Base-by-base conservation (phyloP, 2,888 invertebrate genomes). In the Callimorpha dominula region DNA sequence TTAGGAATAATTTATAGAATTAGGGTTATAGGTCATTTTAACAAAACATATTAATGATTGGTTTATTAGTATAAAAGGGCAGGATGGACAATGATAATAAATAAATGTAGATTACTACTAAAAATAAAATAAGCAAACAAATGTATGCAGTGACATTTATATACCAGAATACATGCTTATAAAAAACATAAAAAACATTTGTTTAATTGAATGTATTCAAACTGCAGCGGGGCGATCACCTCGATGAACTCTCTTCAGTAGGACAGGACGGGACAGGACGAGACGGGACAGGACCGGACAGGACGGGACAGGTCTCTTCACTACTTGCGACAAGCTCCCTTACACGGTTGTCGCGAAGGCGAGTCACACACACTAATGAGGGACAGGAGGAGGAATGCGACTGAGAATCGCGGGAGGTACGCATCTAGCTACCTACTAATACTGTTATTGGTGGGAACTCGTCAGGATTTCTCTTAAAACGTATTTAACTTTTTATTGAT, bases 111-210 rank as follows among this genome's bases (percentile, higher is more conserved):
- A 20, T 46, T 20, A 20, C 15, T 31, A 7, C 31, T 31, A 65
- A 49, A 49, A 49, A 54, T 43, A 54, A 67, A 67, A 54, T 66
- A 40, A 52, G 3, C n/a, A 42, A 65, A 20, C 42, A 42, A 67
- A 52, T 14, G 52, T 54, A 17, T 65, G 8, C n/a, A 54, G n/a
- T 60, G 12, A 54, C n/a, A 42, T 67, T 52, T 54, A 67, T 67
- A 43, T 43, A 64, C 43, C 43, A 67, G n/a, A 67, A 31, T 52
- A 65, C 7, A 67, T 12, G n/a, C 11, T 43, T n/a, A 54, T 7
- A 52, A 42, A 67, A 52, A 52, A 12, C 4, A 31, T 15, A 50
- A 66, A 52, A 50, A 65, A 3, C 52, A 49, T 9, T 50, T 49
- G 50, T 46, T 40, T 50, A 15, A 52, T 40, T 31, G 4, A 40